Evolutionary conservation across 2,797 vertebrate species (phyloP).

Genomic region (Poeciliopsis gracilis): DNA sequence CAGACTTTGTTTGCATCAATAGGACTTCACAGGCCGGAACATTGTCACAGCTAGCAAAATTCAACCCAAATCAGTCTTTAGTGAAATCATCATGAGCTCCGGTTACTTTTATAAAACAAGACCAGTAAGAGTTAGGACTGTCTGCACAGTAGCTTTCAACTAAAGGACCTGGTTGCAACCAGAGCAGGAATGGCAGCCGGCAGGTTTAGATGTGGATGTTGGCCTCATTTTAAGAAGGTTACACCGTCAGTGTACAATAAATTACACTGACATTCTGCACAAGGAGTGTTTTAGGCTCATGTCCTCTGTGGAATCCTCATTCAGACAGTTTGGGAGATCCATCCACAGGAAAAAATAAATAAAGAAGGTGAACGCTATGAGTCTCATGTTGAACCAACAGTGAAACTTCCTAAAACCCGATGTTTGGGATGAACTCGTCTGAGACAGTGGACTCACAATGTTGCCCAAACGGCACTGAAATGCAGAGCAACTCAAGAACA

Average conservation of each 20-base stretch:
- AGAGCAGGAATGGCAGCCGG: background rate
- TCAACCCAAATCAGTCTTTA: background rate
- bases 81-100: background rate
- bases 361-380: background rate
- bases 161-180: background rate
- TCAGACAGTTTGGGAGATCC: background rate
- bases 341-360: background rate
- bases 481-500: background rate
- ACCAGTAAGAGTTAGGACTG: background rate
- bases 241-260: background rate
- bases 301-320: background rate
- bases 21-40: background rate
- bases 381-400: background rate
- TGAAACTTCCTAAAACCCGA: background rate
- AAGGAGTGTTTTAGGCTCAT: background rate
- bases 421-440: background rate
- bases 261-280: background rate
- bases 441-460: background rate
- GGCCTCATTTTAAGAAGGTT: background rate
- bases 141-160: background rate
- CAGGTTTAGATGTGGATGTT: background rate
- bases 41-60: background rate
- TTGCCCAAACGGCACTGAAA: too few species aligned
- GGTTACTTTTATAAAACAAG: background rate
- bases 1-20: background rate